Base-by-base conservation (phyloP, 2,888 invertebrate genomes). In the Mythimna lalbum region DNA sequence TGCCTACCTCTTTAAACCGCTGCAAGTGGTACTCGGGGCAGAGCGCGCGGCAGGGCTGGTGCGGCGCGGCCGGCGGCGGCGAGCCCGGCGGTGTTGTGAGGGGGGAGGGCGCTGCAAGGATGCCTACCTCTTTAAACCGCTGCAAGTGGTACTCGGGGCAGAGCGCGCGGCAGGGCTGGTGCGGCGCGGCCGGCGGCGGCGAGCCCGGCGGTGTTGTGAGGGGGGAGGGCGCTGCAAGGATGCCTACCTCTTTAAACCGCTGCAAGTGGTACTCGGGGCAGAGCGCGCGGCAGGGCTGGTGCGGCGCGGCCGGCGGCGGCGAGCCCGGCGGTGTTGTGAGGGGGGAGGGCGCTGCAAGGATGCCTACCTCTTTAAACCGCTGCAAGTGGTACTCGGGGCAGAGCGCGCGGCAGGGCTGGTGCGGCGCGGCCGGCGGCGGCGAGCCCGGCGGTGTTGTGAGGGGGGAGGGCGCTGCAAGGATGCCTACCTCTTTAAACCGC, bases 11-110 rank as follows among this genome's bases (percentile, higher is more conserved):
- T 47, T 75, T 75, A 31, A 75, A 74, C 83, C 95, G 78, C 80
- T 92, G 92, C 88, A 95, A 87, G 7, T 95, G 95, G 88, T 95
- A 95, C 86, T 95, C 93, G 66, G 93, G 93, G 76, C 95, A 94
- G 47, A 94, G 93, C 72, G 92, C 91, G 78, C 91, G 90, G 84
- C 91, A 91, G 10, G 93, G 91, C 83, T 88, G 90, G 72, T 74
- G 81, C 36, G 85, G 84, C 2, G 76, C 87, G 82, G 56, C 66
- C 50, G 92, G 93, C 10, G 92, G 93, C 76, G 93, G 92, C 10
- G 93, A 89, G 69, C 92, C 91, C 19, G 93, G 92, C 53, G 91
- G 87, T n/a, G n/a, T n/a, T 9, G 36, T 12, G 36, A 2, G 36
- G 36, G 3, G 10, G 2, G 36, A 12, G 36, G 36, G 12, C 2